A percentile compares a stretch with the other conserved stretches of the same genome.
Conservation (phyloP, 2,888 invertebrate genomes). For the Oligia strigilis region DNA sequence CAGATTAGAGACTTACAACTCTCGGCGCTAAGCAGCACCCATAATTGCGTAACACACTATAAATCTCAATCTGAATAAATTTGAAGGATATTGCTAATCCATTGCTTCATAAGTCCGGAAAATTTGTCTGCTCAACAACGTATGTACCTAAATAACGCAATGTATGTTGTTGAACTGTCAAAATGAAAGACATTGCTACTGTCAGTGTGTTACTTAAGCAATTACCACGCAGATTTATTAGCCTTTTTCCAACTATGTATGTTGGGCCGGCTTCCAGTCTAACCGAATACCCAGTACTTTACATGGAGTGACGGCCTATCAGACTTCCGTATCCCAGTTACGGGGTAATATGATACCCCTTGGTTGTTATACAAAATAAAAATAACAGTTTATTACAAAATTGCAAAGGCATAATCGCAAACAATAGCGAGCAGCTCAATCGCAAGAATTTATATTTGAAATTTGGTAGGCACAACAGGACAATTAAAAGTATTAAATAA, state of each 20-base stretch:
- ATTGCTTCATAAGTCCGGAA: too few species aligned
- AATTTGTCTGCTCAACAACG: too few species aligned
- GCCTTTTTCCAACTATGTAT: neutral
- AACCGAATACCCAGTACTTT: neutral
- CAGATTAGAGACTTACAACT: too few species aligned
- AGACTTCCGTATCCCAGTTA: neutral
- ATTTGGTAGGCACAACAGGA: neutral
- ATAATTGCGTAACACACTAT: too few species aligned
- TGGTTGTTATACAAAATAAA: neutral
- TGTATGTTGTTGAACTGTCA: too few species aligned
- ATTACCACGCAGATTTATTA: neutral
- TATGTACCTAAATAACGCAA: too few species aligned
- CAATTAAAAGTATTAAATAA: neutral
- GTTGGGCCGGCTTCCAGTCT: neutral
- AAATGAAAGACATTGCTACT: too few species aligned
- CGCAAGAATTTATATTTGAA: neutral
- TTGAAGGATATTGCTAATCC: too few species aligned
- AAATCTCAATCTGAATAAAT: too few species aligned
- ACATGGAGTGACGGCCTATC: neutral
- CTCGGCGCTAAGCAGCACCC: too few species aligned
- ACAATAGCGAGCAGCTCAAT: neutral
- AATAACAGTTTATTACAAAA: neutral
- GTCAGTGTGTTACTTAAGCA: too few species aligned
- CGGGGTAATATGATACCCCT: neutral
- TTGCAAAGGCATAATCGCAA: conserved; percentile 1